Base-by-base conservation (phyloP, 2,113 vertebrate species). In the Myiozetetes cayanensis region DNA sequence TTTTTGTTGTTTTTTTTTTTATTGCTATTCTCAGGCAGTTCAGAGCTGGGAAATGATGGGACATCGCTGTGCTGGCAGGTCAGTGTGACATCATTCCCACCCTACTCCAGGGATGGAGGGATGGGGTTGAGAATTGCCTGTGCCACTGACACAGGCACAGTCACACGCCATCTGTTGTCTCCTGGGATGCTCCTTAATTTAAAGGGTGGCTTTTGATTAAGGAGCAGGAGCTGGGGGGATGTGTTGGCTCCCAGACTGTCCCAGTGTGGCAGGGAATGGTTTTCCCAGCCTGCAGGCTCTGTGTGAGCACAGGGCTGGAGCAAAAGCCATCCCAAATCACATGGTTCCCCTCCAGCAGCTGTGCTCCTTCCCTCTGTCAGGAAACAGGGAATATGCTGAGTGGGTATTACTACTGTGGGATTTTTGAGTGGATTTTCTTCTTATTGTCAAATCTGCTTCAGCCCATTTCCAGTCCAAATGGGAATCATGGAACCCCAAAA, bases 381-480 rank as follows among this genome's bases (percentile, higher is more conserved):
- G 23, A 68, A 82, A 59, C 22, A 63, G 35, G 52, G 10, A 28
- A 1, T 16, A 24, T 58, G 41, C 56, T 22, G 15, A 31, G 14
- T 24, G 14, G 0, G 0, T 4, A 41, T 41, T 41, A 1, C 27
- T 20, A 7, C 10, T 3, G 12, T 0, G 4, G 6, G 4, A 2
- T 8, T 56, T n/a, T 24, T 23, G 27, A 20, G 44, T 18, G 4
- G 0, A 14, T 35, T 90, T 18, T 9, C 23, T 14, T 39, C 8
- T 25, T 44, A 61, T 37, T 25, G 16, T 14, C 4, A 35, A 44
- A 70, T 44, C 15, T 47, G 27, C 31, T 78, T 78, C 20, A 53
- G 50, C 41, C 33, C 0, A 0, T 70, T 87, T 66, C 41, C 33
- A 55, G 20, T 2, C 6, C 46, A 33, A 46, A 2, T 3, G 5